Evolutionary conservation across 1,140 invertebrate genomes (phyloP), one percentile per base, ranked within the genome.

Genomic region (Drosophila tsacasi): DNA sequence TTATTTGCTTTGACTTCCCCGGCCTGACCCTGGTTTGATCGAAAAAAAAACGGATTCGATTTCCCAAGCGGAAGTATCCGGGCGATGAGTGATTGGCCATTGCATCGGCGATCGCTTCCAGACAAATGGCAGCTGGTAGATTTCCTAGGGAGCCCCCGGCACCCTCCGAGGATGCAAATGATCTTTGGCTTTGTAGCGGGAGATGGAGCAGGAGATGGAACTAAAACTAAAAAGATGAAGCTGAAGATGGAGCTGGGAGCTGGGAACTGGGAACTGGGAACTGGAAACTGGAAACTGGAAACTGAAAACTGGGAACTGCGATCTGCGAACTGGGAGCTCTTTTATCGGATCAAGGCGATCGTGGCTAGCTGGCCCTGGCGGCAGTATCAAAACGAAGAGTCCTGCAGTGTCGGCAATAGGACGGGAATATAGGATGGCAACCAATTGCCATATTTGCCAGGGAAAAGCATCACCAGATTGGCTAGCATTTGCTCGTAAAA

Each of bases 331-430:
- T 58, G 35, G 5, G 35, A 55, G 47, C 37, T 44, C 13, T 63
- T 81, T 84, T 84, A 84, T 84, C 81, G 68, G 47, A 44, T 44
- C 67, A 59, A 59, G 44, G 37, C 47, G 65, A 75, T 86, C 68
- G 59, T 61, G 62, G 66, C 42, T 49, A 44, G 42, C 59, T 37
- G 60, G 15, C 58, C 39, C 30, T 30, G 49, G 75, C 83, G 83
- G 83, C 83, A 75, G 44, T 86, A 86, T 85, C 83, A 82, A 85
- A 85, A 85, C 83, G 49, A 71, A 82, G 64, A 86, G 79, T 85
- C 83, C 83, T 85, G 83, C 83, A 81, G 83, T 71, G 83, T 64
- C 52, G 79, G 66, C 68, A 59, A 85, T 86, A 79, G 82, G 75
- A 75, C 82, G 79, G 59, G 75, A 82, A 85, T 68, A 82, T 85